phyloP scores from a whole-genome alignment of 2,113 vertebrate genomes.

The Phainopepla nitens region DNA sequence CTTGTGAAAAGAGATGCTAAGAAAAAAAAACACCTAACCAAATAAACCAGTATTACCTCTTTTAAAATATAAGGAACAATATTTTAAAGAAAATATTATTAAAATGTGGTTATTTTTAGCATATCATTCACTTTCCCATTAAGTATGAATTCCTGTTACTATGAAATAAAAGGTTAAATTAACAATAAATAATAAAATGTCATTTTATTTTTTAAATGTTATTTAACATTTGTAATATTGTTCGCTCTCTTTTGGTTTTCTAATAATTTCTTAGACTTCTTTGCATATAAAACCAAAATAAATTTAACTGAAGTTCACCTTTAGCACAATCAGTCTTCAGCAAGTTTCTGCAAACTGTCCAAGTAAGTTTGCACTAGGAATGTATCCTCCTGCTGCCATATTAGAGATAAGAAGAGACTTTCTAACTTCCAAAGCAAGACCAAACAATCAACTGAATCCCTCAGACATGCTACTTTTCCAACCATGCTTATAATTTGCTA shows the following conservation, averaged over 20 bases:
- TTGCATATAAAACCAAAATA: not conserved
- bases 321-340: not conserved
- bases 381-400: not conserved
- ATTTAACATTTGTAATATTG: not conserved
- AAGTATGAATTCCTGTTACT: not conserved
- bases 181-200: not conserved
- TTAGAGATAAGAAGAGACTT: not conserved
- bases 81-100: not conserved
- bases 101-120: not conserved
- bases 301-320: not conserved
- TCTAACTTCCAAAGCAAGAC: not conserved
- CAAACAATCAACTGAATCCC: not conserved
- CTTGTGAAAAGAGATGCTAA: not conserved
- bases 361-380: not conserved
- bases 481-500: not conserved
- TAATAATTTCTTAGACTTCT: not conserved
- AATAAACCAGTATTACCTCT: not conserved
- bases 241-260: not conserved
- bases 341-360: constrained; percentile 6
- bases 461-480: not conserved
- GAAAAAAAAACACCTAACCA: not conserved
- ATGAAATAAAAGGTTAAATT: not conserved
- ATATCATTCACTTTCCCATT: not conserved
- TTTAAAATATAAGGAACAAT: not conserved
- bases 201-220: not conserved